These are phyloP conservation scores for cat (Felis catus) DNA, from an alignment of 2,113 vertebrate genomes.

Conservation along the genomic window DNA sequence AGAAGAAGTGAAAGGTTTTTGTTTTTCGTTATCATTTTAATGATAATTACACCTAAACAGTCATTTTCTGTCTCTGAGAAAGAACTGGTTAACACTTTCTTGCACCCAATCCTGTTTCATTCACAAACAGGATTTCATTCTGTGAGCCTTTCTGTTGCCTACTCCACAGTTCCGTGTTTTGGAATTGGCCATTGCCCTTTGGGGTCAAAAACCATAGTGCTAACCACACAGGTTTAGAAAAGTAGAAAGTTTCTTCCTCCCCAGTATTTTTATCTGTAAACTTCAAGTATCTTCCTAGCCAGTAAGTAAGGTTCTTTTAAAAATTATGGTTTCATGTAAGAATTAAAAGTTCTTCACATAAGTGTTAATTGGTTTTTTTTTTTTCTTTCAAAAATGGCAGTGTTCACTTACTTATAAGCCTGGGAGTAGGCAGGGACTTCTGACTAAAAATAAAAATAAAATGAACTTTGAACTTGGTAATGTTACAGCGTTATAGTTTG, in stretches of 20 bases:
- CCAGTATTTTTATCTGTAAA: neutral
- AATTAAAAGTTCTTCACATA: neutral
- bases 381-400: neutral
- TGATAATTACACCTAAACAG: neutral
- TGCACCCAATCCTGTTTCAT: neutral
- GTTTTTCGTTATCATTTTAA: neutral
- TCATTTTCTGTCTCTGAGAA: constrained; percentile 12
- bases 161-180: neutral
- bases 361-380: neutral
- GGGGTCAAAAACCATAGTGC: neutral
- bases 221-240: neutral
- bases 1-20: neutral
- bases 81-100: neutral
- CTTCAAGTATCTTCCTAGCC: neutral
- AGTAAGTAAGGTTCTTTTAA: neutral
- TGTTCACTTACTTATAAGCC: constrained; percentile 2
- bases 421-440: neutral
- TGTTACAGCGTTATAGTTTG: constrained; percentile 19
- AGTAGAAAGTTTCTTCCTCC: neutral
- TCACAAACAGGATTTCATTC: neutral
- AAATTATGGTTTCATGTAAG: neutral
- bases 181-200: neutral
- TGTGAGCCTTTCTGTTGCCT: neutral
- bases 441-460: neutral
- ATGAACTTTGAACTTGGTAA: neutral